phyloP scores from a whole-genome alignment of 2,888 invertebrate species.

The Geophilus truncorum region DNA sequence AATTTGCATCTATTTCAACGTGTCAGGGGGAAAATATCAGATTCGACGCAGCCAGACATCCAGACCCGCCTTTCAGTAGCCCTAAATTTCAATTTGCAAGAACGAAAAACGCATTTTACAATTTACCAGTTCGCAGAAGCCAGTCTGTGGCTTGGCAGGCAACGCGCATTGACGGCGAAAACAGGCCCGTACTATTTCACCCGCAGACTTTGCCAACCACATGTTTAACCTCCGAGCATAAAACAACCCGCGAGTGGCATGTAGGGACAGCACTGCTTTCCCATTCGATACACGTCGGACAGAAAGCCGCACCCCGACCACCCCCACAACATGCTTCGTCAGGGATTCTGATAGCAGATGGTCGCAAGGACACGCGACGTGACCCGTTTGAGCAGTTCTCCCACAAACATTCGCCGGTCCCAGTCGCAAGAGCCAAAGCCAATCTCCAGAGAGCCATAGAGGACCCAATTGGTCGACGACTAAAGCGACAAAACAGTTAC shows the following conservation, averaged over 20 bases:
- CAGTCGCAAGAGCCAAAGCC: background rate
- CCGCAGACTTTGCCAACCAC: background rate
- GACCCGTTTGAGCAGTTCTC: conserved; percentile 11
- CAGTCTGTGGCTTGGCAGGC: background rate
- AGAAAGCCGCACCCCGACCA: background rate
- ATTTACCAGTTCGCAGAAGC: too few relatives aligned
- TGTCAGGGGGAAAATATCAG: too few relatives aligned
- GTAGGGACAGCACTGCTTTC: conserved; percentile 17
- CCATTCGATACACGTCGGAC: conserved; percentile 27
- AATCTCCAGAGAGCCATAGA: background rate
- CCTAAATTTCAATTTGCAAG: too few relatives aligned
- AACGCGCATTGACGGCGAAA: too few relatives aligned
- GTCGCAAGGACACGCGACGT: conserved; percentile 18
- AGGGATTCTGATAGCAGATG: conserved; percentile 24
- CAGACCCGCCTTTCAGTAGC: too few relatives aligned
- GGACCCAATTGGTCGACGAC: conserved; percentile 11
- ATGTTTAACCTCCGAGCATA: conserved; percentile 25
- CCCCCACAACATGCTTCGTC: background rate
- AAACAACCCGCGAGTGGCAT: background rate
- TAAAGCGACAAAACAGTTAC: conserved; percentile 15
- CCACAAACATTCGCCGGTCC: background rate
- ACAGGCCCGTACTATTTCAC: background rate
- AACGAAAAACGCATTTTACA: too few relatives aligned
- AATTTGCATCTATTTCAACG: too few relatives aligned
- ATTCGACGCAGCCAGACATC: too few relatives aligned